These are phyloP conservation scores for Nerophis ophidion DNA, from an alignment of 2,113 vertebrate genomes.

Conservation along the genomic window DNA sequence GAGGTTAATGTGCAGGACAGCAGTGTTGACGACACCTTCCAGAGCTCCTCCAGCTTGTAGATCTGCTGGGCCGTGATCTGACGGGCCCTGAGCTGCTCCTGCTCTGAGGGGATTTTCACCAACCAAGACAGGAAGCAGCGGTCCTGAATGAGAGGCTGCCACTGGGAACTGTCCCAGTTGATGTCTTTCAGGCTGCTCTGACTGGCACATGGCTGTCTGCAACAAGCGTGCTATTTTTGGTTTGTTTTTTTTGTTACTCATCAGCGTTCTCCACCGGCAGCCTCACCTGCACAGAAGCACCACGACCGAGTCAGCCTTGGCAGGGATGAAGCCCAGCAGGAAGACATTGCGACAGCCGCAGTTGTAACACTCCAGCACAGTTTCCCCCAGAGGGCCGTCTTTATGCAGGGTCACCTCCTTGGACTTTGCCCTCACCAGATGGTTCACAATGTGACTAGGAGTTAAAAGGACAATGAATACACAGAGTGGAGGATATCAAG, in stretches of 20 bases:
- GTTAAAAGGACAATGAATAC: not conserved
- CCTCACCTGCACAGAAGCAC: constrained; percentile 92
- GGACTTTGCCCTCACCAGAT: constrained; percentile 95
- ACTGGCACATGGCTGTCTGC: constrained; percentile 95
- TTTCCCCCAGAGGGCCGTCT: constrained; percentile 94
- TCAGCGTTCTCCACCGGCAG: not conserved
- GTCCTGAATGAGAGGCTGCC: constrained; percentile 97
- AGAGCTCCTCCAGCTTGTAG: constrained; percentile 96
- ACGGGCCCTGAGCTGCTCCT: constrained; percentile 91
- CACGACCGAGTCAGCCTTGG: constrained; percentile 95
- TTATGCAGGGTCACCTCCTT: constrained; percentile 98
- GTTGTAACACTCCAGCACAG: constrained; percentile 95
- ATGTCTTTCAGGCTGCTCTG: constrained; percentile 99
- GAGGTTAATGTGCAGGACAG: too few relatives aligned
- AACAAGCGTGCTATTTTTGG: constrained; percentile 2
- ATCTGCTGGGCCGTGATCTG: constrained; percentile 98
- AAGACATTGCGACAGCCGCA: constrained; percentile 97
- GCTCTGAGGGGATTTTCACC: constrained; percentile 97
- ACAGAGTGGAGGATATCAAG: too few relatives aligned
- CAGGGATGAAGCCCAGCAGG: constrained; percentile 96
- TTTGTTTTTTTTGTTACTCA: not conserved
- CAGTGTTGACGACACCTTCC: constrained; percentile 78
- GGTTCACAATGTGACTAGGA: constrained; percentile 94
- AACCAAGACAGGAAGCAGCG: constrained; percentile 98
- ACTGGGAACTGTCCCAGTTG: constrained; percentile 99